These are phyloP conservation scores for Toxotes lorentzi DNA, from an alignment of 2,797 vertebrate genomes.

Conservation along the genomic window DNA sequence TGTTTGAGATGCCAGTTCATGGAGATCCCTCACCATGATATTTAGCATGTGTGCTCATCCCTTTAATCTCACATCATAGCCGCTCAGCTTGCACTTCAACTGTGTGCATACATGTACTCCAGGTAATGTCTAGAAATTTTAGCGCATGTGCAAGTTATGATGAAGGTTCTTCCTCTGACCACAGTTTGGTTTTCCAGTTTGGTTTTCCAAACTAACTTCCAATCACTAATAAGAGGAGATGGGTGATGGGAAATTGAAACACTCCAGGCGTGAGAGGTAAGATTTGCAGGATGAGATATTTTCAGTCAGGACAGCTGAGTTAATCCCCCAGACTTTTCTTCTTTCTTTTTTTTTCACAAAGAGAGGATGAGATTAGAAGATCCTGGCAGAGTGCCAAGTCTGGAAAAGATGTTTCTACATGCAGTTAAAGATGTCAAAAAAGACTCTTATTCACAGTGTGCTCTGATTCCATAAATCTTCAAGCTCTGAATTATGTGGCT, in stretches of 20 bases:
- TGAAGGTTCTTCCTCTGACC: conserved; percentile 8
- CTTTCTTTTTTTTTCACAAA: conserved; percentile 3
- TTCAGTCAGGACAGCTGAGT: conserved; percentile 32
- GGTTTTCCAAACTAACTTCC: no score
- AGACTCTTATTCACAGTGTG: background rate
- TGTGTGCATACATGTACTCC: no score
- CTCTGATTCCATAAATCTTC: conserved; percentile 17
- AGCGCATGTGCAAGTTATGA: no score
- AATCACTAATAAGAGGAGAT: background rate
- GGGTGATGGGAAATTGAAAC: conserved; percentile 6
- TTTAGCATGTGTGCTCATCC: conserved; percentile 27
- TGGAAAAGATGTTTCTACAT: conserved; percentile 34
- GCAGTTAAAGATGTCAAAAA: conserved; percentile 25
- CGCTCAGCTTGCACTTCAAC: background rate
- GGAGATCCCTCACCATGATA: conserved; percentile 42
- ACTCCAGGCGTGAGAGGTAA: background rate
- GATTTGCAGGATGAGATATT: conserved; percentile 16
- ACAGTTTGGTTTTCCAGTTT: background rate
- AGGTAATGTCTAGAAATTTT: no score
- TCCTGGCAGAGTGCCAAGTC: conserved; percentile 29
- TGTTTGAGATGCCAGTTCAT: conserved; percentile 67
- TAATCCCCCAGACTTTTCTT: conserved; percentile 21
- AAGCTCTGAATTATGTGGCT: background rate
- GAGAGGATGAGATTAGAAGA: conserved; percentile 14
- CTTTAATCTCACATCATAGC: conserved; percentile 37